Evolutionary conservation across 1,140 invertebrate genomes (phyloP).

Genomic region (Neodiprion virginianus): DNA sequence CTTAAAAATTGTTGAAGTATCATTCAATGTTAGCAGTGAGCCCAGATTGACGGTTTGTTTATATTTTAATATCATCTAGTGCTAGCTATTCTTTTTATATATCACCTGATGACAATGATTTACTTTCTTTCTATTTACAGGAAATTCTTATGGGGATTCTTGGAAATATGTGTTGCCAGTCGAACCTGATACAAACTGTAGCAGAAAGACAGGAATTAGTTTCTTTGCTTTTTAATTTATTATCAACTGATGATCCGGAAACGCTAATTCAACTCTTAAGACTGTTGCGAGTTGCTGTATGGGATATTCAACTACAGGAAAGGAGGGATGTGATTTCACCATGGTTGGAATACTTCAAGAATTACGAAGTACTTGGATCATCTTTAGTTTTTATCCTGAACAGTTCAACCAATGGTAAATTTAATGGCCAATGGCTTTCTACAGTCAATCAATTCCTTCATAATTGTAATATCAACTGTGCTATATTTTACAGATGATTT

Average conservation of each 20-base stretch:
- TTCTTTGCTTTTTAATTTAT: conserved; percentile 61
- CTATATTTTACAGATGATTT: conserved; percentile 44
- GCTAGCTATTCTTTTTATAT: conserved; percentile 1
- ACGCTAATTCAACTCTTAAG: conserved; percentile 73
- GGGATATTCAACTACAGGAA: conserved; percentile 55
- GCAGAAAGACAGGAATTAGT: conserved; percentile 55
- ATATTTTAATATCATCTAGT: conserved; percentile 14
- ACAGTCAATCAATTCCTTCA: not conserved
- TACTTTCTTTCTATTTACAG: conserved; percentile 37
- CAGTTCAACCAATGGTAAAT: conserved; percentile 71
- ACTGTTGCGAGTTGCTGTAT: conserved; percentile 64
- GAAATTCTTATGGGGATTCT: conserved; percentile 79
- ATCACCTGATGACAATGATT: not conserved
- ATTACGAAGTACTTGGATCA: conserved; percentile 59
- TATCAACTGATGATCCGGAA: conserved; percentile 67
- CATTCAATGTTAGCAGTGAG: conserved; percentile 59
- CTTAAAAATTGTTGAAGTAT: conserved; percentile 63
- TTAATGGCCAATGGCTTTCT: conserved; percentile 31
- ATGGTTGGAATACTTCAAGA: conserved; percentile 63
- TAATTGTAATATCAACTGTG: not conserved
- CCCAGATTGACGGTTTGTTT: conserved; percentile 62
- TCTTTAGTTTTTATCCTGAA: conserved; percentile 70
- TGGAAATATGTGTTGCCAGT: conserved; percentile 73
- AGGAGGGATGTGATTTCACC: conserved; percentile 46
- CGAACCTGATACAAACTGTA: conserved; percentile 57